These are phyloP conservation scores for Whitmania pigra DNA, from an alignment of 1,140 invertebrate species.

Conservation along the genomic window DNA sequence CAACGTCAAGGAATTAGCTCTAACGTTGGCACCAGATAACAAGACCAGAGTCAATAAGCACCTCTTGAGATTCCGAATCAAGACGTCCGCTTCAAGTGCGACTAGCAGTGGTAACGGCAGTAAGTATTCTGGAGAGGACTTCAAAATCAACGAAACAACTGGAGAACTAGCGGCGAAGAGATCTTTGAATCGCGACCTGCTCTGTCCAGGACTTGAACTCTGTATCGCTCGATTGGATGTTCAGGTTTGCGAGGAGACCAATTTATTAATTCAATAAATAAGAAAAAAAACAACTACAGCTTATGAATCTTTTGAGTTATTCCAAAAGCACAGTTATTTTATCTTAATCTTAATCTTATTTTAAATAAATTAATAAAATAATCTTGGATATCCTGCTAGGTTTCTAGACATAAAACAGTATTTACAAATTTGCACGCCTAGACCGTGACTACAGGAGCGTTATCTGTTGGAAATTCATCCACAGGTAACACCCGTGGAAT, in stretches of 20 bases:
- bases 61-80: constrained; percentile 8
- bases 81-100: not conserved
- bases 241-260: not conserved
- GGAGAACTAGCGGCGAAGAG: not conserved
- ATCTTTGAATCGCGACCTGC: not conserved
- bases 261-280: no score
- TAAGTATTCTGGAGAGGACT: not conserved
- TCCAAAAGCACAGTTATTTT: no score
- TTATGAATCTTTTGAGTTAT: no score
- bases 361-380: no score
- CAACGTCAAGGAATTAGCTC: constrained; percentile 3
- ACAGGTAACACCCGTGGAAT: constrained; percentile 3
- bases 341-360: no score
- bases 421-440: no score
- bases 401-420: no score
- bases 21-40: not conserved
- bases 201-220: not conserved
- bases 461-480: no score
- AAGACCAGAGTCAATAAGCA: not conserved
- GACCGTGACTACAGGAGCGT: no score
- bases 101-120: not conserved
- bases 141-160: constrained; percentile 1
- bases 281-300: no score
- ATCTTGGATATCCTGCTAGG: no score
- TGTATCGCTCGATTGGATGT: not conserved